Percentiles rank a stretch among this genome's conserved stretches.
Conservation (phyloP, 2,113 vertebrate genomes). For the Hemiscyllium ocellatum region DNA sequence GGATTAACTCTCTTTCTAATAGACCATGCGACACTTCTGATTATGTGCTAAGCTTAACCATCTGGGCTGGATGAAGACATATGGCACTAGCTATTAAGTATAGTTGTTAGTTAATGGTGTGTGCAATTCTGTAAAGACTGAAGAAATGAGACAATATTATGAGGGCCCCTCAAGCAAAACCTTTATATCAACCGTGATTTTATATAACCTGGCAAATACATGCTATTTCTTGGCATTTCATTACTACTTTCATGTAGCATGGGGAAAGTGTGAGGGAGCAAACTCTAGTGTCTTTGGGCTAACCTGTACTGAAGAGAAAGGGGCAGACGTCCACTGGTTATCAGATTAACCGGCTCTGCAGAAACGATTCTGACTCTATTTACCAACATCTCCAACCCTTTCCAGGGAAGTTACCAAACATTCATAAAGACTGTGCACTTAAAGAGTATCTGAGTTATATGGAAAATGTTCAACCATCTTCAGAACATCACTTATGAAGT, state of each 20-base stretch:
- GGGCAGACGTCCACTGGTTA: background rate
- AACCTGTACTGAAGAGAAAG: background rate
- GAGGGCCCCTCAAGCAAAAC: background rate
- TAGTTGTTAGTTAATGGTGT: constrained; percentile 27
- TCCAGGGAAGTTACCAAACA: background rate
- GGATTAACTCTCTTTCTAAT: background rate
- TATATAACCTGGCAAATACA: background rate
- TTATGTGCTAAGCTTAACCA: constrained; percentile 25
- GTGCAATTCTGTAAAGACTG: constrained; percentile 15
- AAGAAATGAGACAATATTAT: constrained; percentile 8
- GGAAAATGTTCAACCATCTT: background rate
- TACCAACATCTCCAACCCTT: too few species aligned
- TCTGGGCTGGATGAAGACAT: constrained; percentile 30
- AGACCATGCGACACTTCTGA: background rate
- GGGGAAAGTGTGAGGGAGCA: background rate
- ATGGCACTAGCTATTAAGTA: constrained; percentile 23
- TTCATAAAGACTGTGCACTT: background rate
- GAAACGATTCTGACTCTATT: background rate
- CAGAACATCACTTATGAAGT: background rate
- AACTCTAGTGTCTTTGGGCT: background rate
- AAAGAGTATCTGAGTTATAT: background rate
- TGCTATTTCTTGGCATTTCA: background rate
- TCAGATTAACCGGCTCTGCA: background rate
- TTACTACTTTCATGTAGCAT: background rate
- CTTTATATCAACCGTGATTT: constrained; percentile 7